phyloP scores from a whole-genome alignment of 2,888 invertebrate species.

The Pristionchus mayeri region DNA sequence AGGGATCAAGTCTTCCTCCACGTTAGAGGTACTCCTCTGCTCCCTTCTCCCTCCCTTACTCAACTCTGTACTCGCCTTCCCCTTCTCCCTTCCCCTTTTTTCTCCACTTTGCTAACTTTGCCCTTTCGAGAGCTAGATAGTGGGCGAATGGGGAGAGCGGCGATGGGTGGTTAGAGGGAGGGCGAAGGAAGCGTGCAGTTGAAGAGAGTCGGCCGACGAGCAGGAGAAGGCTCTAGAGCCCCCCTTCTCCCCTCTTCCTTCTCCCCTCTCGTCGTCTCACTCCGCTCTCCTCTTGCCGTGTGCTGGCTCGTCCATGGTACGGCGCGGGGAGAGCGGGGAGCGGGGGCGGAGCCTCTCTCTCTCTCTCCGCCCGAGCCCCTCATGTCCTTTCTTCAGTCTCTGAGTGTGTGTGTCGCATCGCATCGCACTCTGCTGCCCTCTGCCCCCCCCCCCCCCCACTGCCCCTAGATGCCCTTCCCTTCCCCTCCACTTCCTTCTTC shows the following conservation, averaged over 20 bases:
- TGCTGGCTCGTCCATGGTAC: slow-evolving; percentile 46
- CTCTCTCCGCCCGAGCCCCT: not conserved
- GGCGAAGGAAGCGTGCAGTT: not conserved
- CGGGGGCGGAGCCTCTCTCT: not conserved
- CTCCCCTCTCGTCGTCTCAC: slow-evolving; percentile 12
- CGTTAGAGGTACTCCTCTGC: too few relatives aligned
- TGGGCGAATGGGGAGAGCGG: not conserved
- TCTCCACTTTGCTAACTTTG: slow-evolving; percentile 37
- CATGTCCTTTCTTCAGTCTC: slow-evolving; percentile 21
- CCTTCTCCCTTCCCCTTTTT: not conserved
- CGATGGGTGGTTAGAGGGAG: not conserved
- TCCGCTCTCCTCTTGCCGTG: not conserved
- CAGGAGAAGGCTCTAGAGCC: slow-evolving; percentile 37
- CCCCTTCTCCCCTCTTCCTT: not conserved
- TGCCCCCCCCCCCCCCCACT: not conserved
- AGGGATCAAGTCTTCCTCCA: too few relatives aligned
- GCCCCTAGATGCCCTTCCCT: too few relatives aligned
- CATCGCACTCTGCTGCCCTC: too few relatives aligned
- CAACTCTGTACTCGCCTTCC: not conserved
- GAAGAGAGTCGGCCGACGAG: too few relatives aligned
- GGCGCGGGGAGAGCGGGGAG: not conserved
- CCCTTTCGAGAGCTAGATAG: slow-evolving; percentile 24
- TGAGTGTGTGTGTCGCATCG: not conserved
- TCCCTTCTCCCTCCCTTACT: not conserved
- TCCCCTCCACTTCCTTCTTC: slow-evolving; percentile 27